phyloP scores from a whole-genome alignment of 2,888 invertebrate species.

The Rhaphigaster nebulosa region DNA sequence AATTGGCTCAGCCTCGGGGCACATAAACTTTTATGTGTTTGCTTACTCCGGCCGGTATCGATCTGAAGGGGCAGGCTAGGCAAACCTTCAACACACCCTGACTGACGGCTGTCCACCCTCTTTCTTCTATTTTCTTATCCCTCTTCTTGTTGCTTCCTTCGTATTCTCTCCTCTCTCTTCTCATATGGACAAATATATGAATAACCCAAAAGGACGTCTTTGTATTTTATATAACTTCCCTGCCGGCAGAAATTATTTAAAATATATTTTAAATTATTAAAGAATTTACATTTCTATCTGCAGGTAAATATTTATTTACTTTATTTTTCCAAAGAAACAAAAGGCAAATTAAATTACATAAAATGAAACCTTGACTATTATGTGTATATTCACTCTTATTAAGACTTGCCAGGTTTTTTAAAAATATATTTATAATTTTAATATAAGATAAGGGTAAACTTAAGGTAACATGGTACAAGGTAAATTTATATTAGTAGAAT shows the following conservation, averaged over 20 bases:
- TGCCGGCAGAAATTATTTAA: too few relatives aligned
- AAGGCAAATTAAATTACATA: background rate
- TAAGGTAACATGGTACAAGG: too few relatives aligned
- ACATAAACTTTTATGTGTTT: slow-evolving; percentile 66
- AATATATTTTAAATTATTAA: too few relatives aligned
- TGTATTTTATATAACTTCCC: background rate
- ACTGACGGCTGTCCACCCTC: slow-evolving; percentile 62
- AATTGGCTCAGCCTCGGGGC: slow-evolving; percentile 55
- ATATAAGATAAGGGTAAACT: too few relatives aligned
- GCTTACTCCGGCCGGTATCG: slow-evolving; percentile 64
- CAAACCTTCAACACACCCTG: slow-evolving; percentile 59
- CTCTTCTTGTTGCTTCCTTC: slow-evolving; percentile 51
- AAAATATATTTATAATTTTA: too few relatives aligned
- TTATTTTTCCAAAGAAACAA: too few relatives aligned
- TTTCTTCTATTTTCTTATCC: slow-evolving; percentile 51
- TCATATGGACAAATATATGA: slow-evolving; percentile 34
- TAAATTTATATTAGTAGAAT: too few relatives aligned
- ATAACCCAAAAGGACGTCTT: background rate
- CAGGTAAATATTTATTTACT: too few relatives aligned
- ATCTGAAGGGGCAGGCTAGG: slow-evolving; percentile 54
- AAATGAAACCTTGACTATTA: too few relatives aligned
- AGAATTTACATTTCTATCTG: too few relatives aligned
- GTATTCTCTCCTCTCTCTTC: slow-evolving; percentile 47
- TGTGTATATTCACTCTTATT: too few relatives aligned
- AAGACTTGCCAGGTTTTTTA: too few relatives aligned